Evolutionary conservation across 2,797 vertebrate species (phyloP).

Genomic region (Chiloscyllium punctatum): DNA sequence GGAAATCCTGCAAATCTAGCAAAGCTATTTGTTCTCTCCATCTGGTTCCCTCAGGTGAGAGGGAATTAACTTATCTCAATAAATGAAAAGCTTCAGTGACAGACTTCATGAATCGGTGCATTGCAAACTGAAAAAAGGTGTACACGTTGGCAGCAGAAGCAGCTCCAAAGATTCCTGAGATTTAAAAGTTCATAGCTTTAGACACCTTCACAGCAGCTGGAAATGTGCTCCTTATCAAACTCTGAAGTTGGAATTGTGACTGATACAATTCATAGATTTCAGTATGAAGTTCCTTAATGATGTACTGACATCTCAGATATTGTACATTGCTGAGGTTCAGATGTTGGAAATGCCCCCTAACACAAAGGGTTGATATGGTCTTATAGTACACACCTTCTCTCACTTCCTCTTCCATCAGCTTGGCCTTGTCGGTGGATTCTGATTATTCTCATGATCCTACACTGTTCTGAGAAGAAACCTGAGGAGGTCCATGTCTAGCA

Average conservation of each 20-base stretch:
- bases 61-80: not conserved
- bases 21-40: not conserved
- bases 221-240: not conserved
- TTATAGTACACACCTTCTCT: not conserved
- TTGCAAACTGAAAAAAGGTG: not conserved
- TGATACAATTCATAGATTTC: not conserved
- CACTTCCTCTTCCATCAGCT: not conserved
- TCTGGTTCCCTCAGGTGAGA: not conserved
- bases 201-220: not conserved
- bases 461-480: not conserved
- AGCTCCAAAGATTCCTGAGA: not conserved
- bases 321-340: too few relatives aligned
- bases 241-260: not conserved
- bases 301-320: too few relatives aligned
- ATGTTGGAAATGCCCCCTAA: not conserved
- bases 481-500: not conserved
- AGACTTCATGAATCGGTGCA: not conserved
- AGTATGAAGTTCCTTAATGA: too few relatives aligned
- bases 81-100: not conserved
- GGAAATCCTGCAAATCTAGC: not conserved
- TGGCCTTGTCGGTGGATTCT: not conserved
- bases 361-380: not conserved
- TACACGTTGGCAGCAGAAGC: not conserved
- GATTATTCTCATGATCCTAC: not conserved
- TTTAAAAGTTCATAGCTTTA: not conserved